These are phyloP conservation scores for Automeris io DNA, from an alignment of 2,888 invertebrate species.

Conservation along the genomic window DNA sequence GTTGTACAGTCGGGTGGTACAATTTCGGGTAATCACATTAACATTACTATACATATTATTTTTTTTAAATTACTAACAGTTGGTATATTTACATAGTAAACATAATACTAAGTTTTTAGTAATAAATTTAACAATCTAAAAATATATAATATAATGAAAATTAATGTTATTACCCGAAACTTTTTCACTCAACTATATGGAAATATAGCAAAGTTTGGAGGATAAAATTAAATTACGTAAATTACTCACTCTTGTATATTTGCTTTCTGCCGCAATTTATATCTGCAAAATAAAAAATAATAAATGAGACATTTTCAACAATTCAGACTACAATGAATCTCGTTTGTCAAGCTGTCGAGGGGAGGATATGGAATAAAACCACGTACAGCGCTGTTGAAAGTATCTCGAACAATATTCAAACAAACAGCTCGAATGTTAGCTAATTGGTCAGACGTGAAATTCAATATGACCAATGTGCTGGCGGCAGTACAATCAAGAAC, in stretches of 20 bases:
- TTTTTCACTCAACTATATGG: background rate
- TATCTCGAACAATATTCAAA: constrained; percentile 15
- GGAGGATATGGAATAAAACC: constrained; percentile 1
- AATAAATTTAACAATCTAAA: too few species aligned
- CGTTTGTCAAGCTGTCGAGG: background rate
- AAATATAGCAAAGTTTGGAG: too few species aligned
- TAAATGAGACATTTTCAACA: background rate
- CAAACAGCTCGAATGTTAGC: constrained; percentile 31
- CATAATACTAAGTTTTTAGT: too few species aligned
- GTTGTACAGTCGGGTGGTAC: too few species aligned
- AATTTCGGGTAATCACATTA: too few species aligned
- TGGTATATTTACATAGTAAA: too few species aligned
- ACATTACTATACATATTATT: too few species aligned
- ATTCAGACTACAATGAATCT: background rate
- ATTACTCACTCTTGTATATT: background rate
- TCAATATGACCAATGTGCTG: constrained; percentile 26
- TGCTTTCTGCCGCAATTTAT: background rate
- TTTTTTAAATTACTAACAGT: too few species aligned
- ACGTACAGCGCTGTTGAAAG: background rate
- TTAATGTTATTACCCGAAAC: background rate
- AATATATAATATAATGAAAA: background rate
- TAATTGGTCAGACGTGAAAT: constrained; percentile 43
- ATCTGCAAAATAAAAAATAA: background rate
- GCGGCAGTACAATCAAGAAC: constrained; percentile 12
- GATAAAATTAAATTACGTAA: too few species aligned